Evolutionary conservation across 2,888 invertebrate species (phyloP), one percentile per base, ranked within the genome.

Genomic region (Taenaris catops): DNA sequence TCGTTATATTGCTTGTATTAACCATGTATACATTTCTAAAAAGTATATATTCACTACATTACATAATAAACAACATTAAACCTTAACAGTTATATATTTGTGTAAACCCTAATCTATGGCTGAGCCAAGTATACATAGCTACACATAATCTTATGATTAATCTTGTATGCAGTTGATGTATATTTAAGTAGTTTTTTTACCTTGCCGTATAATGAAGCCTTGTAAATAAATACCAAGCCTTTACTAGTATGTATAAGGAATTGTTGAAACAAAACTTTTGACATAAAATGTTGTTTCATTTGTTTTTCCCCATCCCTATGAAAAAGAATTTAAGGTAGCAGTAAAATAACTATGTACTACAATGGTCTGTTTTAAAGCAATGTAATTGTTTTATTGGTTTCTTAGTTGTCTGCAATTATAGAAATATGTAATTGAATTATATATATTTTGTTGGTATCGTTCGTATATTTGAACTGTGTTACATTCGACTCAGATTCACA

Each of bases 151-250:
- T 79, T 74, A 78, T 63, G 57, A 63, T 32, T 25, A 34, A 34
- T 29, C 31, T 34, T 29, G 37, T 32, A 14, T 71, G 66, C 73
- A 55, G 63, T 63, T 65, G 63, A 58, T 63, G 53, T 71, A 72
- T 21, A 63, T 60, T 53, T 72, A 65, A 69, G 71, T 75, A 72
- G 71, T 75, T 84, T 80, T 80, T 81, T 74, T 83, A 83, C 81
- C 83, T 81, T 83, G 81, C 81, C 81, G 74, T 71, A 62, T 79
- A 74, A 76, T 79, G 62, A 80, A 79, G 80, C 83, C 83, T 74
- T 86, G 84, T 86, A 86, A 75, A 86, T 86, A 84, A 68, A 72
- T 75, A 78, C 68, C 71, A 78, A 78, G 84, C 84, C 81, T 86
- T 83, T 83, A 80, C 62, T 75, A 80, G 66, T 55, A 35, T 84